Evolutionary conservation across 35 echinoderm and acorn worm species (phyloP), one percentile per base, ranked within the genome.

Genomic region (Ophiothrix spiculata): DNA sequence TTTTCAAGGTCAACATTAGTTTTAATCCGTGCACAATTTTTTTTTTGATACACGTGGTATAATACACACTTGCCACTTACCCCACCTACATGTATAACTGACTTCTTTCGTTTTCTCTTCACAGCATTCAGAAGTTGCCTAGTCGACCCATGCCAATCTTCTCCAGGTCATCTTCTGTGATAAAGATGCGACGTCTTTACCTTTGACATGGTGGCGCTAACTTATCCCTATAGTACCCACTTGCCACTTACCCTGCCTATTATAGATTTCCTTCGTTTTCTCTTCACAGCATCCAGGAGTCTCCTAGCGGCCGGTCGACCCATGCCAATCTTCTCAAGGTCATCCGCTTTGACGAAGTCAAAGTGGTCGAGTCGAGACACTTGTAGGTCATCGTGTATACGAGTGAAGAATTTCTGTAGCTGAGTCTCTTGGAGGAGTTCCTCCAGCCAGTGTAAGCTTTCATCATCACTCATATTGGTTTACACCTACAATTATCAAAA

Each of bases 261-360:
- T 17, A 80, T 76, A 23, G 88, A 76, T 23, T 80, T 79, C 29
- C 84, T 79, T 39, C 87, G 81, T 31, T 84, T 86, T 56, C 94
- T 80, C 54, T 97, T 97, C 1, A 90, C 90, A 17, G 87, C 90
- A 39, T 97, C 94, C 83, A 97, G 40, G 32, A 97, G 83, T 38
- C 94, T 40, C 76, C 94, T 81, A 4, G 86, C 90, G 0, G 90
- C 94, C 4, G 94, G 94, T 78, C 90, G 75, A 35, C 94, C 90
- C 94, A 97, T 97, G 10, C 94, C 94, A 37, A 97, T 92, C 41
- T 97, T 92, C 75, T 97, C 94, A 31, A 97, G 84, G 56, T 97
- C 94, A 37, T 97, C 90, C 2, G 77, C 81, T 63, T 87, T 83
- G 15, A 97, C 94, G 64, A 85, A 97, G 39, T 91, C 41, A 79